A percentile compares a stretch with the other conserved stretches of the same genome.
Conservation (phyloP, 2,888 invertebrate genomes). For the Gari tellinella region DNA sequence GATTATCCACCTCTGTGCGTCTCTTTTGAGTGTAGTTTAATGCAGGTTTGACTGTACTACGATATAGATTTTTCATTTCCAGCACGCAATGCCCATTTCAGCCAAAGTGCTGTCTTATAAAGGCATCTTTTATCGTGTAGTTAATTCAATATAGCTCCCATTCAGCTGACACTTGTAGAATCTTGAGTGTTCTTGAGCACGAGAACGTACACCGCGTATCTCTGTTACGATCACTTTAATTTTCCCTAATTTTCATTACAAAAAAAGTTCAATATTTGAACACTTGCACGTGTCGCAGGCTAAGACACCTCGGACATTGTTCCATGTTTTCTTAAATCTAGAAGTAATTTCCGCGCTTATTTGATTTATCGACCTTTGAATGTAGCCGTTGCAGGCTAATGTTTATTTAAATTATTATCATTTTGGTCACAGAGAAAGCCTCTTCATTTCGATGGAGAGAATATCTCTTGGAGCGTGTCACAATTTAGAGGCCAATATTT, state of each 20-base stretch:
- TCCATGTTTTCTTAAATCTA: conserved; percentile 51
- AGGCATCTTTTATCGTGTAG: conserved; percentile 1
- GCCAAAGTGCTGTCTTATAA: too few species aligned
- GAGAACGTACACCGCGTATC: too few species aligned
- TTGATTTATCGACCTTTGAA: conserved; percentile 38
- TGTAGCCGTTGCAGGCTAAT: conserved; percentile 25
- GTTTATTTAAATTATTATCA: conserved; percentile 41
- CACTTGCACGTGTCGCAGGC: conserved; percentile 23
- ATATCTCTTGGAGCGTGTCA: too few species aligned
- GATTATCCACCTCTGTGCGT: too few species aligned
- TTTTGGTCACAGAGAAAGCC: conserved; percentile 8
- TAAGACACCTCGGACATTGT: conserved; percentile 14
- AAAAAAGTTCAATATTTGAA: conserved; percentile 40
- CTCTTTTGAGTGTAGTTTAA: too few species aligned
- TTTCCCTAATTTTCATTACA: conserved; percentile 27
- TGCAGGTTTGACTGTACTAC: too few species aligned
- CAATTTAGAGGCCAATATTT: too few species aligned
- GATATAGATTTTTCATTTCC: conserved; percentile 30
- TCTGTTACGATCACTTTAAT: too few species aligned
- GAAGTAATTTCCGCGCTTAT: conserved; percentile 34
- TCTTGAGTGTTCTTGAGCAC: conserved; percentile 17
- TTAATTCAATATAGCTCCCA: conserved; percentile 35
- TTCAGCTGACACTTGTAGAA: conserved; percentile 29
- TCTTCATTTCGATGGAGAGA: too few species aligned
- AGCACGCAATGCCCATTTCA: conserved; percentile 21